Percentiles rank a stretch among this genome's conserved stretches.
Conservation (phyloP, 1,140 invertebrate species). For the Drosophila insularis region DNA sequence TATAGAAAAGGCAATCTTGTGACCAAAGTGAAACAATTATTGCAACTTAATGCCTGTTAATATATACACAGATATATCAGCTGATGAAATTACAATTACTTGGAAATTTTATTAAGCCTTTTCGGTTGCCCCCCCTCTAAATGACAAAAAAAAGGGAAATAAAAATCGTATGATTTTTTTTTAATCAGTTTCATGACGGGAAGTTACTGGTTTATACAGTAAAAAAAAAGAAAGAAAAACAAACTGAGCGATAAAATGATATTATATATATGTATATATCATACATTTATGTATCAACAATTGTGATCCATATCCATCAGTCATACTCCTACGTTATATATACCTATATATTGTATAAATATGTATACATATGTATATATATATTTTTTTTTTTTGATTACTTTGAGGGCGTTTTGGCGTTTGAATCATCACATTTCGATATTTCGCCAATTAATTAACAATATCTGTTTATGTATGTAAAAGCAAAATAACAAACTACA, state of each 20-base stretch:
- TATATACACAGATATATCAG: not conserved
- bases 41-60: not conserved
- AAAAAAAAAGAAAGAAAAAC: not conserved
- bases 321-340: not conserved
- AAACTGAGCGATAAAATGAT: not conserved
- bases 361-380: too few species aligned
- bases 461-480: not conserved
- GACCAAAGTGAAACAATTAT: not conserved
- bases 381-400: not conserved
- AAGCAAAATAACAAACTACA: not conserved
- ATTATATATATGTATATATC: not conserved
- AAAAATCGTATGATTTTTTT: constrained; percentile 7
- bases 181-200: not conserved
- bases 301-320: constrained; percentile 7
- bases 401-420: not conserved
- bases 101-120: not conserved
- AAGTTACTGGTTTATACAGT: constrained; percentile 2
- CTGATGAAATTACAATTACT: not conserved
- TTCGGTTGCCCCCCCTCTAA: not conserved
- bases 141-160: not conserved
- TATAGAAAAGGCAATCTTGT: not conserved
- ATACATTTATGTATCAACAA: not conserved
- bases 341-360: not conserved
- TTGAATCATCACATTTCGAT: constrained; percentile 7
- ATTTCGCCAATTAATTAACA: not conserved